Conservation (phyloP, 2,113 vertebrate genomes). For the Ceratotherium simum region DNA sequence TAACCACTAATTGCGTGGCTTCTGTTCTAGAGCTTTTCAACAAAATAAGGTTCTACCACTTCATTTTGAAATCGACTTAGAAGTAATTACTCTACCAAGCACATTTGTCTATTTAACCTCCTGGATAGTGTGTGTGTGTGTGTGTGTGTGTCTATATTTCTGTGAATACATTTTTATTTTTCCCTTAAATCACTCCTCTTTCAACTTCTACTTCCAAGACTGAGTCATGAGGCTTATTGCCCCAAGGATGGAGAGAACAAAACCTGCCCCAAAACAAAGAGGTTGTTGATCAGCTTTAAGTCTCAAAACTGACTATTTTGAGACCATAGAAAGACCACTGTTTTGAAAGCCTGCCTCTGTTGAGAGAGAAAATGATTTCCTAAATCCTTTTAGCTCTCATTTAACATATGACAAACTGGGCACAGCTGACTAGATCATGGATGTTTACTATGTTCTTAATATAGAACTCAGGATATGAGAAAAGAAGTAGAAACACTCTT, state of each 20-base stretch:
- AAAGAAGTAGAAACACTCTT: neutral
- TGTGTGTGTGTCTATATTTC: neutral
- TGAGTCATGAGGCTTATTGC: slow-evolving; percentile 43
- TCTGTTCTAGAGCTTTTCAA: slow-evolving; percentile 11
- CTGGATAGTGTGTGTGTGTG: neutral
- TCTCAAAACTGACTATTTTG: slow-evolving; percentile 41
- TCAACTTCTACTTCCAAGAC: slow-evolving; percentile 22
- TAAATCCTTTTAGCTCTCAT: neutral
- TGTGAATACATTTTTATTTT: slow-evolving; percentile 30
- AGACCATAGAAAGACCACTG: neutral
- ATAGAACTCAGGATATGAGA: slow-evolving; percentile 6
- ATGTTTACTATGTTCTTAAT: slow-evolving; percentile 32
- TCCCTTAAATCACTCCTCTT: slow-evolving; percentile 35
- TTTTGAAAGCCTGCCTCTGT: slow-evolving; percentile 11
- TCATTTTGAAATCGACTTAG: slow-evolving; percentile 11
- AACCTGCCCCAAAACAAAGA: slow-evolving; percentile 45
- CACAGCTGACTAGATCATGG: neutral
- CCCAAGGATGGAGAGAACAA: neutral
- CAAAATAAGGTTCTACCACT: neutral
- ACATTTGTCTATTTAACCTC: neutral
- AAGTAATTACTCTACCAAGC: neutral
- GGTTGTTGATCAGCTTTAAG: slow-evolving; percentile 23
- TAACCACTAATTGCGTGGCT: neutral
- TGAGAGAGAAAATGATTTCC: slow-evolving; percentile 39
- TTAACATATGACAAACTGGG: slow-evolving; percentile 44